Evolutionary conservation across 2,113 vertebrate species (phyloP), one percentile per base, ranked within the genome.

Genomic region (Scopus umbretta): DNA sequence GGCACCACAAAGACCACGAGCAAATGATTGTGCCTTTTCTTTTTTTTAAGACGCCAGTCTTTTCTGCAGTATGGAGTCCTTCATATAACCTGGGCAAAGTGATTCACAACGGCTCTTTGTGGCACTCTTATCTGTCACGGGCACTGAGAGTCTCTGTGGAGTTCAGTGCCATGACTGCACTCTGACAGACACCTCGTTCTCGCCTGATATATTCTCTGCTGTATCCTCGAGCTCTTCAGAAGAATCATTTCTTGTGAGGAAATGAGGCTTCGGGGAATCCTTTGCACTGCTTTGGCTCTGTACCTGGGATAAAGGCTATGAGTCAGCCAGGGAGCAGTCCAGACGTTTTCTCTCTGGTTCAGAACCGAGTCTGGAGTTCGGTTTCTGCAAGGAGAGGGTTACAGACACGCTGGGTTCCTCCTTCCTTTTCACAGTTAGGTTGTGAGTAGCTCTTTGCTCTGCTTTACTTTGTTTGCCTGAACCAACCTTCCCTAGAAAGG

Each of bases 201-300:
- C 5, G 3, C 53, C 88, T 59, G 74, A 66, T 58, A 13, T 4
- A 68, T 76, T 30, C 70, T n/a, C 85, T 91, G 55, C 73, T 3
- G 0, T 30, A 38, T 68, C 78, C 52, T 40, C 0, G 0, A 55
- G 78, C 58, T 79, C 70, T 79, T 90, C 78, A 47, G 42, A 45
- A 32, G 34, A 84, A 61, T 47, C 0, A 82, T 74, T 92, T 26
- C 56, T 71, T 36, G 49, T 3, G 1, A 30, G 67, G 66, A 72
- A 92, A 70, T 59, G 86, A 86, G 74, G 26, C 53, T 82, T 65
- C 18, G 68, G 86, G 86, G 92, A 92, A 68, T 88, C 36, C 74
- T 55, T 45, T 40, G 38, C 2, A 1, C 81, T 70, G 42, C 65
- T 80, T 63, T 85, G 81, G 40, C 90, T 93, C 53, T 0, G 0